Evolutionary conservation across 2,888 invertebrate species (phyloP), one percentile per base, ranked within the genome.

Genomic region (Spicauda simplicius): DNA sequence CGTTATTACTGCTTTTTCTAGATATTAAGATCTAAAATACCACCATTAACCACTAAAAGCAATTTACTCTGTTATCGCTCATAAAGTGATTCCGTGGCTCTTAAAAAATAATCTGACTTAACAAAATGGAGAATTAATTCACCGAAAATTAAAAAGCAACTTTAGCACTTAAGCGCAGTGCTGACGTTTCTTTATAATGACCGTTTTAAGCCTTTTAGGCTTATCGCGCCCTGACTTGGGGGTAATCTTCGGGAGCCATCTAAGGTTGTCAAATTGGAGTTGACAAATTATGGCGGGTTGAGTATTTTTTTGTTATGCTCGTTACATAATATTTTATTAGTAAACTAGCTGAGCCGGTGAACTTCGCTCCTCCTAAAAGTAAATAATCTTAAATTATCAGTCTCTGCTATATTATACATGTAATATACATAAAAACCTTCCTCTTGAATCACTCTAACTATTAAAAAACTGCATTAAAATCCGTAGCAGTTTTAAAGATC

Each of bases 191-290:
- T 25, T 59, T 65, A 58, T 65, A 65, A 65, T 45, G 52, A 53
- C 53, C 64, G 52, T 53, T 65, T 56, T 53, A 65, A 65, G 64
- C 58, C 58, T 64, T 64, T 58, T 58, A 20, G 57, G 58, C 64
- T 64, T 64, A 64, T 64, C 64, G 57, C 64, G 25, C 58, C 53
- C 52, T 37, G 30, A 56, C 57, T 64, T 16, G 37, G 7, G 25
- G 50, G 12, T 37, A 58, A 65, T 58, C 64, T 58, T 20, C 41
- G n/a, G 37, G 41, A 6, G 25, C 3, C 25, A 65, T 58, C 57
- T 58, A 64, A 50, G 64, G 64, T 52, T 64, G 64, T 14, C 58
- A 8, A n/a, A 58, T 41, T 19, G 5, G 18, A 41, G 19, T 16
- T 1, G 1, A 2, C 37, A n/a, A 45, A 45, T 58, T 45, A 48